A percentile compares a stretch with the other conserved stretches of the same genome.
phyloP scores from a whole-genome alignment of 23 tunicate genomes.

The Trididemnum clinides region DNA sequence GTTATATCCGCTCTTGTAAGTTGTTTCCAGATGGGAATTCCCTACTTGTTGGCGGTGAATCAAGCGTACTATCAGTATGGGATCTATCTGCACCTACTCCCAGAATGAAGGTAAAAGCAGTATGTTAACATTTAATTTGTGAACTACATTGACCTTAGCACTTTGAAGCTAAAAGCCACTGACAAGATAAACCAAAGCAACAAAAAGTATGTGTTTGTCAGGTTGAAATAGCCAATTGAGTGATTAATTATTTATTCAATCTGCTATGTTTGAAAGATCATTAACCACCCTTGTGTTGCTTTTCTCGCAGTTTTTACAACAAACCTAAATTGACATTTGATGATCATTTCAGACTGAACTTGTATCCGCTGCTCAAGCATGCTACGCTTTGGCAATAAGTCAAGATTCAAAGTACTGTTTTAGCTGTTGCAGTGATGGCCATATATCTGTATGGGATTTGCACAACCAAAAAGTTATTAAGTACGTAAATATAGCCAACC shows the following conservation, averaged over 20 bases:
- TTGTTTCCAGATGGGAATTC: constrained; percentile 85
- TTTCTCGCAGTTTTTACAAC: too few relatives aligned
- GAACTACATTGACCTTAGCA: too few relatives aligned
- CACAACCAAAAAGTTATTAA: constrained; percentile 64
- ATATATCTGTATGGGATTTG: constrained; percentile 83
- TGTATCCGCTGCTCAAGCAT: constrained; percentile 51
- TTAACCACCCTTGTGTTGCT: too few relatives aligned
- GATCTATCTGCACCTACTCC: constrained; percentile 73
- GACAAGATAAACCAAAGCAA: too few relatives aligned
- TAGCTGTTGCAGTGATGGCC: constrained; percentile 89
- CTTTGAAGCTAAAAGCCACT: too few relatives aligned
- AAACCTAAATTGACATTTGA: too few relatives aligned
- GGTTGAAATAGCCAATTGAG: too few relatives aligned
- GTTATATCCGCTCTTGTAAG: constrained; percentile 92
- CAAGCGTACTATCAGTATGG: constrained; percentile 88
- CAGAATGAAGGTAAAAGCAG: constrained; percentile 33
- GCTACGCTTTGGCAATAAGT: constrained; percentile 81
- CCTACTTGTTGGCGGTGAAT: constrained; percentile 93
- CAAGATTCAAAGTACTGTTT: constrained; percentile 78
- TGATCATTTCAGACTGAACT: constrained; percentile 74
- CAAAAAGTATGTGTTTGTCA: too few relatives aligned
- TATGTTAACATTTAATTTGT: background rate
- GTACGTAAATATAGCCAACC: too few relatives aligned
- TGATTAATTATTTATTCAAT: too few relatives aligned
- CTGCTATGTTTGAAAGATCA: too few relatives aligned